Conservation (phyloP, 2,888 invertebrate species). For the Polyploca ridens region DNA sequence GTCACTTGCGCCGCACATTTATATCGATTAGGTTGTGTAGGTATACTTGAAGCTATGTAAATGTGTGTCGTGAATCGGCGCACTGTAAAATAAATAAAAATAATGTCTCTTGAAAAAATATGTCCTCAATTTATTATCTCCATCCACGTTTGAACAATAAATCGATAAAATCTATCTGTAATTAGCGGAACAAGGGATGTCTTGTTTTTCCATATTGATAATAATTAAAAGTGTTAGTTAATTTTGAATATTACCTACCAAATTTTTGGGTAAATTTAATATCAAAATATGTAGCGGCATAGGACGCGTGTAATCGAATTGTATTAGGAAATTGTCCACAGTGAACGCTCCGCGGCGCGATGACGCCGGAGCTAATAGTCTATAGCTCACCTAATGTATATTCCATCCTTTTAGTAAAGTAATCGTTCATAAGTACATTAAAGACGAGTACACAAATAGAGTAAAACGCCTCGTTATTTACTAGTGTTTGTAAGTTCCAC, state of each 20-base stretch:
- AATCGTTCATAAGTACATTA: constrained; percentile 77
- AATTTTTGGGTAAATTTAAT: constrained; percentile 51
- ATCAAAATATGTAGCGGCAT: constrained; percentile 65
- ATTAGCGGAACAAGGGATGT: constrained; percentile 41
- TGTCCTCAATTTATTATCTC: constrained; percentile 79
- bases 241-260: constrained; percentile 43
- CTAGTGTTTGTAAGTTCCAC: constrained; percentile 73
- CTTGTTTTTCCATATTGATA: constrained; percentile 35
- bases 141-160: constrained; percentile 83
- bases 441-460: constrained; percentile 73
- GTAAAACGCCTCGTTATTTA: constrained; percentile 69
- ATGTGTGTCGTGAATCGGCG: constrained; percentile 60
- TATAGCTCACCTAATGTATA: constrained; percentile 82
- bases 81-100: constrained; percentile 60
- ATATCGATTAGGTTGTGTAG: constrained; percentile 73
- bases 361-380: constrained; percentile 53
- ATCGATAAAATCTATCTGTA: constrained; percentile 54
- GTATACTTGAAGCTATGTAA: constrained; percentile 56
- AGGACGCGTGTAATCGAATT: constrained; percentile 58
- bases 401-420: constrained; percentile 81
- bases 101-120: constrained; percentile 50
- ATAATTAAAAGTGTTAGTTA: constrained; percentile 41
- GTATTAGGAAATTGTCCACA: constrained; percentile 59
- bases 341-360: constrained; percentile 48
- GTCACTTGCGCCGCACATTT: constrained; percentile 56